Base-by-base conservation (phyloP, 2,888 invertebrate genomes). In the Ctena decussata region DNA sequence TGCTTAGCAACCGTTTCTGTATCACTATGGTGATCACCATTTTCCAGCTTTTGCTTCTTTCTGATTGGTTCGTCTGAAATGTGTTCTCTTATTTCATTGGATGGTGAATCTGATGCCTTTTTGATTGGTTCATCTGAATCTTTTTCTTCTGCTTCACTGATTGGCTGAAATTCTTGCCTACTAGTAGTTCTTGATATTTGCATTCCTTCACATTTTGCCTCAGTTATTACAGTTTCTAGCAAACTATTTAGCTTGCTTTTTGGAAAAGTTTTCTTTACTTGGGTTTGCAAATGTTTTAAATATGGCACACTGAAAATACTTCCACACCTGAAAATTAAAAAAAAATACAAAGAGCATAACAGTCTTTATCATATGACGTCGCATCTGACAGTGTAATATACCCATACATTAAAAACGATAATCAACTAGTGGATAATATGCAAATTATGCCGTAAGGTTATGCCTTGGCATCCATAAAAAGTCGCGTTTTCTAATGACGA, bases 271-370 rank as follows among this genome's bases (percentile, higher is more conserved):
- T 27, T 65, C 60, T 30, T 75, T 0, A 46, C 53, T 69, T 75
- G 74, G 0, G 18, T 41, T 37, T 76, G n/a, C 46, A 89, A 80
- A 41, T 72, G 74, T 11, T 75, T 44, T 21, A 91, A 49, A 79
- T 84, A 90, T 32, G 60, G n/a, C 1, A 80, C 53, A 73, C 80
- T 82, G 60, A 86, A 88, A 60, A 91, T 84, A 41, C 71, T 73
- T 49, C 88, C 89, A 73, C 80, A 82, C 90, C 90, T 89, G 53
- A 27, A 83, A 77, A 39, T 41, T 24, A 49, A 53, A 53, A 46
- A 27, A 41, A 18, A 24, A 41, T 41, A 41, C 6, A 71, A n/a
- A 0, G 37, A 21, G n/a, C n/a, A n/a, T n/a, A n/a, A n/a, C n/a
- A n/a, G n/a, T n/a, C n/a, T n/a, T n/a, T n/a, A n/a, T n/a, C n/a